A percentile compares a stretch with the other conserved stretches of the same genome.
Conservation (phyloP, 2,888 invertebrate species). For the Thecophora atra region DNA sequence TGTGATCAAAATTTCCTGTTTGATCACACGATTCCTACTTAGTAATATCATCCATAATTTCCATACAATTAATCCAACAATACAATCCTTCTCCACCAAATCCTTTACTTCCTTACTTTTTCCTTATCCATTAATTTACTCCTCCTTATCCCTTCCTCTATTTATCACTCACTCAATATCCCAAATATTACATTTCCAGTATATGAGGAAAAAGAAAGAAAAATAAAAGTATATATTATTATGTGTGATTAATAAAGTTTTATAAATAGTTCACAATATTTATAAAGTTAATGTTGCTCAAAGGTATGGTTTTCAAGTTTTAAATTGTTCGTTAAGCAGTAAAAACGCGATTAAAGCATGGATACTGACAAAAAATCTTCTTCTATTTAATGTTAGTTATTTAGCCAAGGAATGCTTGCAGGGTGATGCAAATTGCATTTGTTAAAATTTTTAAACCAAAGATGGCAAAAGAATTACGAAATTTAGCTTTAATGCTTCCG, state of each 20-base stretch:
- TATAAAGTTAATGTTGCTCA: neutral
- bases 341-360: neutral
- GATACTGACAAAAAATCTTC: neutral
- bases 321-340: neutral
- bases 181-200: conserved; percentile 28
- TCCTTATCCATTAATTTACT: conserved; percentile 33
- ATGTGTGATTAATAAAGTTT: neutral
- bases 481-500: neutral
- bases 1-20: conserved; percentile 19
- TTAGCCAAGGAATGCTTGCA: conserved; percentile 41
- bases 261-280: neutral
- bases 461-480: neutral
- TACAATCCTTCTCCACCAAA: neutral
- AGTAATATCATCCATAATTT: conserved; percentile 4
- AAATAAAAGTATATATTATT: conserved; percentile 33
- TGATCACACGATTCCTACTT: conserved; percentile 13
- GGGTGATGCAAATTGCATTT: conserved; percentile 9
- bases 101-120: conserved; percentile 26
- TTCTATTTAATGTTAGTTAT: neutral
- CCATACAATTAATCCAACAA: neutral
- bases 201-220: conserved; percentile 36
- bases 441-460: neutral
- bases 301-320: neutral
- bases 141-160: conserved; percentile 20
- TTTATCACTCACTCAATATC: conserved; percentile 6